phyloP scores from a whole-genome alignment of 2,888 invertebrate species.

The Cheilosia scutellata region DNA sequence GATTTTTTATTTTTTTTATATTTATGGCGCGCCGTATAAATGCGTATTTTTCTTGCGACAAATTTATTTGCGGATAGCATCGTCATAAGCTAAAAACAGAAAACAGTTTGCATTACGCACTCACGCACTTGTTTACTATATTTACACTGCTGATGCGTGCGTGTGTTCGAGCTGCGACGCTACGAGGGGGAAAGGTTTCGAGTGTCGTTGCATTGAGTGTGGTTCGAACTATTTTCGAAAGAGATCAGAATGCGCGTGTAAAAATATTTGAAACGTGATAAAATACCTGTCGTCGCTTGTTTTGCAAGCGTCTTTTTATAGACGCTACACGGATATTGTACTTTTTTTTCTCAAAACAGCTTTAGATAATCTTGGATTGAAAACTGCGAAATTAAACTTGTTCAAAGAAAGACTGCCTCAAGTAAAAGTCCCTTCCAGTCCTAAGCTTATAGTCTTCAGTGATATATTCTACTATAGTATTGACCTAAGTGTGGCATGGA shows the following conservation, averaged over 20 bases:
- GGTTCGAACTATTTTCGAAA: background rate
- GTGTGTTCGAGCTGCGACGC: background rate
- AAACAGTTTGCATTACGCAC: slow-evolving; percentile 54
- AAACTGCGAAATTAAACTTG: too few species aligned
- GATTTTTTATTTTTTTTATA: slow-evolving; percentile 24
- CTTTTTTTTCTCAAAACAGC: too few species aligned
- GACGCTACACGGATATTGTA: too few species aligned
- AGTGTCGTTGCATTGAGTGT: slow-evolving; percentile 1
- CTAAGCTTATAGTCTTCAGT: too few species aligned
- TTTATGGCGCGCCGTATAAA: slow-evolving; percentile 56
- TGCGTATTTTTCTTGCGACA: slow-evolving; percentile 42
- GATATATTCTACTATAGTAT: too few species aligned
- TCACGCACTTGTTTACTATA: slow-evolving; percentile 41
- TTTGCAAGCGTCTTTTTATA: background rate
- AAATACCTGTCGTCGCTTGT: background rate
- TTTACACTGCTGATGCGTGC: slow-evolving; percentile 17
- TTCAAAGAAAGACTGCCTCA: too few species aligned
- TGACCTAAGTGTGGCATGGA: too few species aligned
- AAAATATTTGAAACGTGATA: background rate
- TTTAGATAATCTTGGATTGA: too few species aligned
- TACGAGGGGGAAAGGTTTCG: background rate
- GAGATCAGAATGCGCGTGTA: background rate
- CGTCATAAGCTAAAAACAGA: slow-evolving; percentile 61
- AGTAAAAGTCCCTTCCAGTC: too few species aligned
- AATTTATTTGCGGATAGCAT: slow-evolving; percentile 62